Evolutionary conservation across 2,888 invertebrate species (phyloP), one percentile per base, ranked within the genome.

Genomic region (Gerosis bhagava): DNA sequence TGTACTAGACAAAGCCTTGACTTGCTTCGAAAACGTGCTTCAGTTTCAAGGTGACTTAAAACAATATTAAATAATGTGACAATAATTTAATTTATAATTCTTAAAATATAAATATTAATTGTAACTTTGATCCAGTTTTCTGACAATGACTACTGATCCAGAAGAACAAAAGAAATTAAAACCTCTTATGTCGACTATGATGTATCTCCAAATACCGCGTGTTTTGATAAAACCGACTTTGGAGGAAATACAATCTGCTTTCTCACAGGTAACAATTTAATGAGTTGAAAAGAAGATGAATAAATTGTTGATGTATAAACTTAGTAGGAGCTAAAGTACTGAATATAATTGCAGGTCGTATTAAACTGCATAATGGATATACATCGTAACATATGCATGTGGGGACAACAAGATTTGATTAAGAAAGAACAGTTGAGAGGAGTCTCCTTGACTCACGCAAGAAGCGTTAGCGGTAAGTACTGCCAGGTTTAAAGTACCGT

Each of bases 1-100:
- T 92, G 93, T 43, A 95, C 95, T 0, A 93, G 93, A 67, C 81
- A 86, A 31, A 95, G 96, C 8, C 80, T 97, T 49, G 96, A 96
- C 65, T 73, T 90, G 49, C 77, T 96, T 21, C 92, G 94, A 52
- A 91, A 91, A 60, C 82, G 93, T 57, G 87, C 88, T 39, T 87
- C 87, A 5, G 87, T 88, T 3, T 88, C 88, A 5, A 88, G 87
- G 88, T 54, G 40, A 41, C 5, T 36, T 28, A 6, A 8, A 12
- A 2, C 25, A 32, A 16, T 3, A 10, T 24, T 24, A 32, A 8
- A 5, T 19, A 13, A 19, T 11, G 8, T n/a, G n/a, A 19, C 5
- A 10, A 25, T 26, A 17, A 11, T 8, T 13, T 26, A n/a, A n/a
- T n/a, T n/a, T n/a, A n/a, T n/a, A n/a, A n/a, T n/a, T n/a, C n/a